These are phyloP conservation scores for Cebidichthys violaceus DNA, from an alignment of 2,113 vertebrate genomes.

Conservation along the genomic window DNA sequence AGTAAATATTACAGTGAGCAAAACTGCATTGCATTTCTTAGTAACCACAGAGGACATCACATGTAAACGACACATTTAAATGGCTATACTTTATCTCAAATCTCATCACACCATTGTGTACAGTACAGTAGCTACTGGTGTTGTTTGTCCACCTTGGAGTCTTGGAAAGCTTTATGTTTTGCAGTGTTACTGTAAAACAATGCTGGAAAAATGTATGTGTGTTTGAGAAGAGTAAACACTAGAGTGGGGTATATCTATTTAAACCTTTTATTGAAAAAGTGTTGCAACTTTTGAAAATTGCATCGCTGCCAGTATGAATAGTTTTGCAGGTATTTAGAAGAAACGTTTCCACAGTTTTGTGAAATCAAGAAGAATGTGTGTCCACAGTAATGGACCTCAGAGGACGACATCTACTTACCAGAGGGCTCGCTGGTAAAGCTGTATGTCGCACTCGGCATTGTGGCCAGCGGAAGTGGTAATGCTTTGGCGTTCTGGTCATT, in stretches of 20 bases:
- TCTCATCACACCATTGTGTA: background rate
- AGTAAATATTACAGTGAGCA: slow-evolving; percentile 10
- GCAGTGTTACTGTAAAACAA: background rate
- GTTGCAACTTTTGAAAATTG: too few relatives aligned
- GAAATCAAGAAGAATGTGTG: background rate
- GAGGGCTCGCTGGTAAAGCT: slow-evolving; percentile 91
- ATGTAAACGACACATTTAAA: background rate
- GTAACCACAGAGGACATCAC: background rate
- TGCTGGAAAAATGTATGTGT: too few relatives aligned
- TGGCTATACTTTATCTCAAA: background rate
- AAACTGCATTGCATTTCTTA: slow-evolving; percentile 6
- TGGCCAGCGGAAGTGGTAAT: slow-evolving; percentile 86
- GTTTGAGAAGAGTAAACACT: too few relatives aligned
- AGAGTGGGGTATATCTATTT: too few relatives aligned
- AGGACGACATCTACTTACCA: slow-evolving; percentile 79
- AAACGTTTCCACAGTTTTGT: background rate
- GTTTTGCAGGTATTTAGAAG: background rate
- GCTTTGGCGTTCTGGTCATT: slow-evolving; percentile 88
- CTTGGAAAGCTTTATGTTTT: background rate
- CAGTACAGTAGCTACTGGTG: background rate
- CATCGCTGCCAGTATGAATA: background rate
- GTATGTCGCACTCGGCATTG: slow-evolving; percentile 88
- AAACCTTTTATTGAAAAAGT: background rate
- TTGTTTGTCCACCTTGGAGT: background rate
- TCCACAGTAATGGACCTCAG: background rate